phyloP scores from a whole-genome alignment of 2,888 invertebrate genomes.

The Teleiodes luculella region DNA sequence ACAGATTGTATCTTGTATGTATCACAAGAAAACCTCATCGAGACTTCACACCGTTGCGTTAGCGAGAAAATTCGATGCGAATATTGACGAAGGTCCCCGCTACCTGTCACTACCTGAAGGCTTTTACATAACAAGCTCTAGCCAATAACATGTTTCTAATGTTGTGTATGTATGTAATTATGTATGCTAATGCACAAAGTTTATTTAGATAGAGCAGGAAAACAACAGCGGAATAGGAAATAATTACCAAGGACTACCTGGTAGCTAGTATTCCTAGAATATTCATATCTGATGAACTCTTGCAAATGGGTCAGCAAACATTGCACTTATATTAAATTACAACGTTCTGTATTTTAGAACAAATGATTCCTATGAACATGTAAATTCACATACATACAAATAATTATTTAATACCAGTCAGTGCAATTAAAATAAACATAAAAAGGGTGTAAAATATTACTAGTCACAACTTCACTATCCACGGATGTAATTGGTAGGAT shows the following conservation, averaged over 20 bases:
- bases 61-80: neutral
- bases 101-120: neutral
- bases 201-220: neutral
- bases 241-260: neutral
- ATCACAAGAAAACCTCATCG: neutral
- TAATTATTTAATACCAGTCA: too few species aligned
- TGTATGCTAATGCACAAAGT: neutral
- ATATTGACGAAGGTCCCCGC: conserved; percentile 11
- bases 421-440: too few species aligned
- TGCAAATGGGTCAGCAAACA: neutral
- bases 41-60: neutral
- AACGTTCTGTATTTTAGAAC: neutral
- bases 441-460: too few species aligned
- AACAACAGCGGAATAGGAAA: neutral
- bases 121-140: neutral
- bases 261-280: neutral
- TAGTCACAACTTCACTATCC: too few species aligned
- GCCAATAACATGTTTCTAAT: neutral
- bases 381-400: too few species aligned
- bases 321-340: neutral
- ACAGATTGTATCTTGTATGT: neutral
- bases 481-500: too few species aligned
- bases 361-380: too few species aligned
- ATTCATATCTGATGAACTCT: neutral
- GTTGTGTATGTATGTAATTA: neutral